Conservation (phyloP, 2,797 vertebrate species). For the Eutrigla gurnardus region DNA sequence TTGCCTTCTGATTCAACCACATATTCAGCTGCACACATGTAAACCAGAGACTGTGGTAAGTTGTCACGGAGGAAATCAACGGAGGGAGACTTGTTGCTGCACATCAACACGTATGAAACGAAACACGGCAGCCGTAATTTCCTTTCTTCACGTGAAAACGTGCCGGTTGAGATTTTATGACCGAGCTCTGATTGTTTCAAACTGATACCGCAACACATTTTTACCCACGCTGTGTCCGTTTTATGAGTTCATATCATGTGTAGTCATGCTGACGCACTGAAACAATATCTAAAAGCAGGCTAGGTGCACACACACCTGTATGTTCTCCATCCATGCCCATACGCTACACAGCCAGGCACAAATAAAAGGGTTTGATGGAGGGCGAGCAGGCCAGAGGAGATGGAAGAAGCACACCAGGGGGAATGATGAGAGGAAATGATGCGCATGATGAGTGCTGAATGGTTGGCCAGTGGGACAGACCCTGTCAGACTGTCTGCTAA, state of each 20-base stretch:
- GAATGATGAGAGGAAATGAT: slow-evolving; percentile 82
- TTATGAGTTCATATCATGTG: background rate
- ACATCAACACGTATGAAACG: background rate
- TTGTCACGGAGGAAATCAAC: background rate
- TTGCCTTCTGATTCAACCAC: slow-evolving; percentile 23
- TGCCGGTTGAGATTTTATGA: background rate
- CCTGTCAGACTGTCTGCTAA: slow-evolving; percentile 78
- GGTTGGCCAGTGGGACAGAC: slow-evolving; percentile 80
- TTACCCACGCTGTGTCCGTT: background rate
- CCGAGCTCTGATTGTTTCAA: slow-evolving; percentile 20
- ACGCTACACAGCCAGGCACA: slow-evolving; percentile 9
- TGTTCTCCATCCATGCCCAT: background rate
- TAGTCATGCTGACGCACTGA: background rate
- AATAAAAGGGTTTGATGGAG: slow-evolving; percentile 63
- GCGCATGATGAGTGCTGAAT: slow-evolving; percentile 83
- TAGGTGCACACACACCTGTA: slow-evolving; percentile 7
- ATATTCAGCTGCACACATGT: background rate
- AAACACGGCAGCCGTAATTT: slow-evolving; percentile 8
- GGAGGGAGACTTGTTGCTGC: slow-evolving; percentile 34
- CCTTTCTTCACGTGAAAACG: slow-evolving; percentile 1
- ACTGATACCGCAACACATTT: slow-evolving; percentile 6
- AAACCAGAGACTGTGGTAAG: background rate
- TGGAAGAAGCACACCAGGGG: slow-evolving; percentile 73
- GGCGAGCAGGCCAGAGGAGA: slow-evolving; percentile 72
- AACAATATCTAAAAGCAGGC: slow-evolving; percentile 16